phyloP scores from a whole-genome alignment of 2,113 vertebrate genomes.

The Hydrochoerus hydrochaeris region DNA sequence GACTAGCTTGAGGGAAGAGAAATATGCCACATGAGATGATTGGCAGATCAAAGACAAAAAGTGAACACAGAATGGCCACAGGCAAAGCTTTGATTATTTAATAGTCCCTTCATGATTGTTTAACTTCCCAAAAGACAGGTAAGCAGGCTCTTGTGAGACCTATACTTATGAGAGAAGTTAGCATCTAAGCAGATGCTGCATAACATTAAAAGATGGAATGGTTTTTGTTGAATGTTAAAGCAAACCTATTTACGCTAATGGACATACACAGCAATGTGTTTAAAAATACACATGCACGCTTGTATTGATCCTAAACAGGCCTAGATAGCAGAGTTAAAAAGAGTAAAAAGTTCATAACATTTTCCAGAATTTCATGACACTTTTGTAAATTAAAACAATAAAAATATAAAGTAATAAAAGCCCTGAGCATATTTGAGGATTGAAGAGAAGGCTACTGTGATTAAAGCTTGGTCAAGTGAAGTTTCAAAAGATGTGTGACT shows the following conservation, averaged over 20 bases:
- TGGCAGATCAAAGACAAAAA: slow-evolving; percentile 69
- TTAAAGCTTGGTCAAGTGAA: not conserved
- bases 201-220: not conserved
- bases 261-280: not conserved
- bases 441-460: not conserved
- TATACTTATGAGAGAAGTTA: not conserved
- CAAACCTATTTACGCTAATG: not conserved
- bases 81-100: slow-evolving; percentile 67
- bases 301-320: not conserved
- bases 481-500: not conserved
- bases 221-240: not conserved
- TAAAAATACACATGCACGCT: not conserved
- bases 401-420: not conserved
- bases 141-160: not conserved
- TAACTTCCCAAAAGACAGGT: slow-evolving; percentile 58
- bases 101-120: slow-evolving; percentile 56
- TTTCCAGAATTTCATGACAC: not conserved
- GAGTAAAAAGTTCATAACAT: not conserved
- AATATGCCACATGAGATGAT: slow-evolving; percentile 10
- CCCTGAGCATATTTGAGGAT: not conserved
- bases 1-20: slow-evolving; percentile 21
- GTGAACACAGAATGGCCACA: slow-evolving; percentile 53
- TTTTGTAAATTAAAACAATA: not conserved
- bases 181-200: not conserved
- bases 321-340: not conserved